phyloP scores from a whole-genome alignment of 2,113 vertebrate species.

The Phalacrocorax pelagicus region DNA sequence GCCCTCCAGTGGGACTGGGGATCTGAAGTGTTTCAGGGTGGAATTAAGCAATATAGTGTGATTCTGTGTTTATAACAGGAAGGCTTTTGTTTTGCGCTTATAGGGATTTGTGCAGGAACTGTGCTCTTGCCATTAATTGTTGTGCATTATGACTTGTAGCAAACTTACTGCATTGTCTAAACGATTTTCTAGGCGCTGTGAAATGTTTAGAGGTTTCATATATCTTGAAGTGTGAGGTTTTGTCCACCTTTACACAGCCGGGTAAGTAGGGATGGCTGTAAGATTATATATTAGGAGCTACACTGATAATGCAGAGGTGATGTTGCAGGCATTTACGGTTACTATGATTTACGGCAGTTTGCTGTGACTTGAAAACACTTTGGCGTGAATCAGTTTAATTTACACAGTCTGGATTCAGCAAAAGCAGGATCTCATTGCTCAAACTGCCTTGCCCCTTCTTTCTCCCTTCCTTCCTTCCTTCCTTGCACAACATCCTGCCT shows the following conservation, averaged over 20 bases:
- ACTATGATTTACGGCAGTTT: background rate
- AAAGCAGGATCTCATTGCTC: background rate
- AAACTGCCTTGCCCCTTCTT: background rate
- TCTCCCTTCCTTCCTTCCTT: background rate
- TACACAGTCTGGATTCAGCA: background rate
- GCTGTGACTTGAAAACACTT: background rate
- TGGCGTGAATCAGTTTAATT: background rate
- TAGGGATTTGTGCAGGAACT: background rate
- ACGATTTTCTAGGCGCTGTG: background rate
- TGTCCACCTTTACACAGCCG: background rate
- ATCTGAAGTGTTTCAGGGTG: background rate
- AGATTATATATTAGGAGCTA: background rate
- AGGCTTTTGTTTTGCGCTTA: background rate
- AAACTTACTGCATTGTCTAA: background rate
- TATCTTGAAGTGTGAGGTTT: background rate
- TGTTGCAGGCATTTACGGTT: background rate
- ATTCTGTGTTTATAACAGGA: background rate
- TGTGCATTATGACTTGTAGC: background rate
- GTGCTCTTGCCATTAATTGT: background rate
- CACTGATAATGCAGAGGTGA: background rate
- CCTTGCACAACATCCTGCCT: background rate
- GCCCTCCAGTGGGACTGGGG: background rate
- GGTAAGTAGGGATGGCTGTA: background rate
- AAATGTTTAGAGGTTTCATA: background rate
- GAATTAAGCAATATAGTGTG: background rate